These are phyloP conservation scores for Magallana gigas DNA, from an alignment of 1,140 invertebrate species.

Conservation along the genomic window DNA sequence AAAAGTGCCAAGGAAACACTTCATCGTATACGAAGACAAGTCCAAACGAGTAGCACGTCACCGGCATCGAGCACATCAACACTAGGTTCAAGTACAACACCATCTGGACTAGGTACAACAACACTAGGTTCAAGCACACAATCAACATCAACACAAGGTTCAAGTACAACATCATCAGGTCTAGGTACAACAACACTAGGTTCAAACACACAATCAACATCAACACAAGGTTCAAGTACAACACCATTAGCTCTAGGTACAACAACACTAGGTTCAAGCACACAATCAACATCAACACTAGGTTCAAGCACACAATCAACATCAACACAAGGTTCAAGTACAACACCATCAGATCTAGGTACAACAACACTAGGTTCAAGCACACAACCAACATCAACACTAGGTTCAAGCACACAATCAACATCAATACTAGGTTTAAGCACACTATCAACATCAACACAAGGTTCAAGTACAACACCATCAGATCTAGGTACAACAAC, in stretches of 20 bases:
- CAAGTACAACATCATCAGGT: background rate
- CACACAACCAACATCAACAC: background rate
- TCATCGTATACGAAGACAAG: background rate
- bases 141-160: background rate
- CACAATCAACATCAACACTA: background rate
- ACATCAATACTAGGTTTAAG: background rate
- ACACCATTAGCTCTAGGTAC: background rate
- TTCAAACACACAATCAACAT: background rate
- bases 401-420: background rate
- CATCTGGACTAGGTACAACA: background rate
- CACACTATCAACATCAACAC: background rate
- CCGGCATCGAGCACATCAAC: background rate
- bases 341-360: background rate
- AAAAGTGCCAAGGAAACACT: too few species aligned
- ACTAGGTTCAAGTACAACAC: too few species aligned
- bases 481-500: background rate
- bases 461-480: too few species aligned
- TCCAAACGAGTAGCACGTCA: background rate
- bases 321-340: background rate
- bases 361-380: background rate
- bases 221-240: background rate
- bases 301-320: background rate
- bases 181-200: background rate
- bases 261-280: background rate
- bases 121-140: background rate